These are phyloP conservation scores for Gallinago stenura DNA, from an alignment of 2,797 vertebrate species.

Conservation along the genomic window DNA sequence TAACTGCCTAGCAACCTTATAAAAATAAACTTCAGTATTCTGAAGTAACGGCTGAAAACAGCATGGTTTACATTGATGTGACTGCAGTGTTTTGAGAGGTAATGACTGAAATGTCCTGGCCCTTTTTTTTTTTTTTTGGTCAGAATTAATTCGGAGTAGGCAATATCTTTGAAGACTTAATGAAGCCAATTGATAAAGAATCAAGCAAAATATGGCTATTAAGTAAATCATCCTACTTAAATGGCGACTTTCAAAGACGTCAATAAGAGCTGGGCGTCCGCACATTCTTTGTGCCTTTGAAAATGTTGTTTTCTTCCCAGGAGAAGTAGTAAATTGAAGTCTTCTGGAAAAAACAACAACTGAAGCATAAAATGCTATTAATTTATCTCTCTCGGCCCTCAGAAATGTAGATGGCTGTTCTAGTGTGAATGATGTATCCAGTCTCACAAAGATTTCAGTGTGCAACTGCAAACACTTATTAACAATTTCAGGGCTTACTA, in stretches of 20 bases:
- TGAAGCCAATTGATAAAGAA: not conserved
- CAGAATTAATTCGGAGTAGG: not conserved
- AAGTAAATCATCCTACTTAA: not conserved
- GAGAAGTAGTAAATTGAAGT: slow-evolving; percentile 18
- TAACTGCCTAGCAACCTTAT: slow-evolving; percentile 61
- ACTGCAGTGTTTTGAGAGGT: not conserved
- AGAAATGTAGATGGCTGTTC: not conserved
- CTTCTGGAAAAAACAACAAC: not conserved
- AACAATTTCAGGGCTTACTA: not conserved
- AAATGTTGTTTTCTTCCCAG: slow-evolving; percentile 19
- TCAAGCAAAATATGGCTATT: not conserved
- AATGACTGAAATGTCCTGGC: not conserved
- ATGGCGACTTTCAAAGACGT: not conserved
- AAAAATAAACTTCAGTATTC: slow-evolving; percentile 36
- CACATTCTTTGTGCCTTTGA: not conserved
- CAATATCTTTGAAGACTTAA: not conserved
- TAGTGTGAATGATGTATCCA: not conserved
- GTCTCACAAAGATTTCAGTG: not conserved
- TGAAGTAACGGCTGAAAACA: not conserved
- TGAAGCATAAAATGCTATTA: not conserved
- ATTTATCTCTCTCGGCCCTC: not conserved
- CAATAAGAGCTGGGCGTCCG: accelerated
- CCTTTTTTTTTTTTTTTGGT: not conserved
- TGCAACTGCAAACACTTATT: slow-evolving; percentile 15
- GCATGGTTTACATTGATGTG: not conserved